phyloP scores from a whole-genome alignment of 2,113 vertebrate species.

The Chloropsis cyanopogon region DNA sequence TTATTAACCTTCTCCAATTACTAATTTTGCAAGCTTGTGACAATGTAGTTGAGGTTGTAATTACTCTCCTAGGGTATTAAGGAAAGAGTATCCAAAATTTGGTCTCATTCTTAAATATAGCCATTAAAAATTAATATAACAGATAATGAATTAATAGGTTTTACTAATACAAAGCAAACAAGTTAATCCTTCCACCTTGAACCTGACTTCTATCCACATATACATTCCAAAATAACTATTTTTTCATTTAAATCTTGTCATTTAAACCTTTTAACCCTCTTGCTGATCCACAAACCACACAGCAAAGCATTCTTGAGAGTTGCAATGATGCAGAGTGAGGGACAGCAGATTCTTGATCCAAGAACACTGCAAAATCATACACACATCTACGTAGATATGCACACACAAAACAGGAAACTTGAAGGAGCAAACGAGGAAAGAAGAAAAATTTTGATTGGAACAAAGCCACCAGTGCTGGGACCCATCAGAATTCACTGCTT shows the following conservation, averaged over 20 bases:
- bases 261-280: not conserved
- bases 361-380: not conserved
- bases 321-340: not conserved
- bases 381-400: rapidly evolving
- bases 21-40: not conserved
- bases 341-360: not conserved
- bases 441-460: not conserved
- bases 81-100: not conserved
- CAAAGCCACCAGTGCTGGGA: not conserved
- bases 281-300: not conserved
- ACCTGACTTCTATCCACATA: not conserved
- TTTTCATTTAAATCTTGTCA: not conserved
- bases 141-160: not conserved
- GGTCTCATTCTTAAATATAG: not conserved
- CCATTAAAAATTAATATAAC: not conserved
- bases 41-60: not conserved
- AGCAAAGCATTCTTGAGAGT: not conserved
- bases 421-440: not conserved
- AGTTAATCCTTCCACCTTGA: not conserved
- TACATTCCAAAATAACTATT: not conserved
- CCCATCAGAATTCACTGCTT: not conserved
- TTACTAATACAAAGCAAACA: not conserved
- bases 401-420: rapidly evolving
- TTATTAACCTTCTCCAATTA: not conserved
- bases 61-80: not conserved